phyloP scores from a whole-genome alignment of 2,888 invertebrate species.

The Amphipoea oculea region DNA sequence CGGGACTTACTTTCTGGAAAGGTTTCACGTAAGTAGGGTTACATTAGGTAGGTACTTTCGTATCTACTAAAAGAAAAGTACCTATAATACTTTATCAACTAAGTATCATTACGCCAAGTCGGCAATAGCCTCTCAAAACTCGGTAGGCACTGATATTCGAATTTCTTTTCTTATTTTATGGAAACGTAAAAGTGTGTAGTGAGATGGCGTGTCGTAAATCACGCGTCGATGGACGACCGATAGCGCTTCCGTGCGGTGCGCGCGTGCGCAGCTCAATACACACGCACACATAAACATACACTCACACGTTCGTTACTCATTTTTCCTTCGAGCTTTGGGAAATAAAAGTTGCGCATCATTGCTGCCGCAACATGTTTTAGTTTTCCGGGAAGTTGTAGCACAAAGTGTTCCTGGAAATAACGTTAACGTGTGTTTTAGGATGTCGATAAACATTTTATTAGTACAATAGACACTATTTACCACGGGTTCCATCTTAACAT shows the following conservation, averaged over 20 bases:
- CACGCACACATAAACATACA: slow-evolving; percentile 19
- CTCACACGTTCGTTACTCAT: slow-evolving; percentile 16
- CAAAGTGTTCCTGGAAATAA: background rate
- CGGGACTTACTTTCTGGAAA: background rate
- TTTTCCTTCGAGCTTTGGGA: slow-evolving; percentile 23
- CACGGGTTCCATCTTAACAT: background rate
- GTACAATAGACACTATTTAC: background rate
- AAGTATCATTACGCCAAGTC: background rate
- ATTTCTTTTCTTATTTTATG: slow-evolving; percentile 68
- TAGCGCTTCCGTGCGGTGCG: slow-evolving; percentile 80
- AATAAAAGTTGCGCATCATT: slow-evolving; percentile 1
- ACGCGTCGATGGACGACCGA: slow-evolving; percentile 83
- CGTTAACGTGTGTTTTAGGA: background rate
- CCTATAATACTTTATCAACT: background rate
- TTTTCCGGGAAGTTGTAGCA: background rate
- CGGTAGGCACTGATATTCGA: slow-evolving; percentile 57
- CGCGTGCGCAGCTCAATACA: slow-evolving; percentile 63
- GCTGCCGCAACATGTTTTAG: background rate
- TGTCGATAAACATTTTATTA: background rate
- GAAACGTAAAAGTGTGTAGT: slow-evolving; percentile 77
- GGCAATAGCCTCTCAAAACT: slow-evolving; percentile 34
- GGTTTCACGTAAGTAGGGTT: background rate
- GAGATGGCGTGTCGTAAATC: slow-evolving; percentile 84
- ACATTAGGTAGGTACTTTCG: background rate
- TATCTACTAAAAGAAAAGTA: background rate